Conservation (phyloP, 2,888 invertebrate genomes). For the Platynereis dumerilii region DNA sequence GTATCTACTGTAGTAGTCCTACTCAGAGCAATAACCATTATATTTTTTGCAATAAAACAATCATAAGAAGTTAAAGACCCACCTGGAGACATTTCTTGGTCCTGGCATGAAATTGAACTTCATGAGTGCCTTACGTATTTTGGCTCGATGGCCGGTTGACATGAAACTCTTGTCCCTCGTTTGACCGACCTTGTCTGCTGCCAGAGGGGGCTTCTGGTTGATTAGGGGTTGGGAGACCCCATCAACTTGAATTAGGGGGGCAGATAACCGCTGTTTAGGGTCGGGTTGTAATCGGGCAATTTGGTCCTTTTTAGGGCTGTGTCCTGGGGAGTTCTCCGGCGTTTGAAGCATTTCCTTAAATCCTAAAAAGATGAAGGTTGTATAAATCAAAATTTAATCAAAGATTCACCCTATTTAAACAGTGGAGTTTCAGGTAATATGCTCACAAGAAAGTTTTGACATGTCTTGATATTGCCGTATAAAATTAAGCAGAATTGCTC, state of each 20-base stretch:
- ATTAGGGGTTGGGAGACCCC: conserved; percentile 66
- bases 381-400: conserved; percentile 4
- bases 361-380: too few relatives aligned
- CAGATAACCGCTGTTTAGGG: conserved; percentile 77
- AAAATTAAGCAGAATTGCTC: not conserved
- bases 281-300: conserved; percentile 74
- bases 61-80: too few relatives aligned
- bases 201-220: not conserved
- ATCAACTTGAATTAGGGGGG: conserved; percentile 63
- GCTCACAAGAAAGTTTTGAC: not conserved
- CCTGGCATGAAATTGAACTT: conserved; percentile 74
- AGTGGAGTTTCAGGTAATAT: not conserved
- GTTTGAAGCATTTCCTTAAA: conserved; percentile 76
- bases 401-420: not conserved
- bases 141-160: conserved; percentile 85
- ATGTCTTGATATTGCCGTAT: not conserved
- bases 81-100: conserved; percentile 47
- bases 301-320: conserved; percentile 72
- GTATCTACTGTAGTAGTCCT: too few relatives aligned
- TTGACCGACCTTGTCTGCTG: conserved; percentile 47
- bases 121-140: conserved; percentile 86
- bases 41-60: too few relatives aligned
- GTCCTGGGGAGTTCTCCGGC: conserved; percentile 82
- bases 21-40: too few relatives aligned
- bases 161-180: conserved; percentile 72